Base-by-base conservation (phyloP, 1,140 invertebrate species). In the Dendrolimus kikuchii region DNA sequence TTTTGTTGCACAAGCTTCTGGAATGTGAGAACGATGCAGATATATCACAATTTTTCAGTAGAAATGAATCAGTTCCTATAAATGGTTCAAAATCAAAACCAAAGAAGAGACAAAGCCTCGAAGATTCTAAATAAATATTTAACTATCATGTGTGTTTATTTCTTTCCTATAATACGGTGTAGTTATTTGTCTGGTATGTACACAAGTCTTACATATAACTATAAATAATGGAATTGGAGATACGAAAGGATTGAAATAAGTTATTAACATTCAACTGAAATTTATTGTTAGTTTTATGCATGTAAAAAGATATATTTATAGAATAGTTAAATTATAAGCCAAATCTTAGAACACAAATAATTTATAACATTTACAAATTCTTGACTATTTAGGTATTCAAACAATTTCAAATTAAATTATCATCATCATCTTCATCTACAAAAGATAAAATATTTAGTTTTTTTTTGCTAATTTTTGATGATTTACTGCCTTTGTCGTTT, bases 1-100 rank as follows among this genome's bases (percentile, higher is more conserved):
- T 91, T 86, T 78, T 93, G 51, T 72, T 92, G n/a, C 88, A 89
- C 64, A 93, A 92, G 82, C 74, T 92, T 43, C 88, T 90, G 58
- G 89, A 91, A 72, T 88, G 90, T 77, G 91, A 92, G 63, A 90
- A 90, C 51, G 89, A 90, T 67, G 63, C 85, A 40, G 90, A 91
- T 62, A 69, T 80, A 5, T 52, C 63, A 40, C 66, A 77, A 47
- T 47, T 61, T 45, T 75, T 58, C 51, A 67, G 66, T 49, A 71
- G 60, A 54, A 72, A 70, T 66, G 76, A 80, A 47, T n/a, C 59
- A 47, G 44, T 58, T 40, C 50, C 66, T 43, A 40, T 63, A 40
- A 84, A 84, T 74, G 79, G 77, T 36, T 53, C 78, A 38, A 81
- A 64, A 66, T 53, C 64, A 9, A 86, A 83, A 62, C 62, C 69